These are phyloP conservation scores for Rhipidura dahli DNA, from an alignment of 2,113 vertebrate genomes.

Conservation along the genomic window DNA sequence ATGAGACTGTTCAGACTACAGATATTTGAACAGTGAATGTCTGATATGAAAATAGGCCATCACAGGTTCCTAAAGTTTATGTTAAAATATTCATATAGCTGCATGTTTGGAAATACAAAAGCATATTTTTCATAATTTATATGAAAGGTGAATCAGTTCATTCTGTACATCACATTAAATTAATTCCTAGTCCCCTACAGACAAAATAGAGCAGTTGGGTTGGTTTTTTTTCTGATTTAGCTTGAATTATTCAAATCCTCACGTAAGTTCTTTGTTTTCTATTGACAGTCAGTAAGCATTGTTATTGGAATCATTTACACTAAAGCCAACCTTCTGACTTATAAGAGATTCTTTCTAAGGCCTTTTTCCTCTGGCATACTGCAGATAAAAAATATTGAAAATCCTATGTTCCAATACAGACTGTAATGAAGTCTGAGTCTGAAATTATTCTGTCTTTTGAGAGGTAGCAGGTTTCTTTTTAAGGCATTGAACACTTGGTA, in stretches of 20 bases:
- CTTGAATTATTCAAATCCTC: not conserved
- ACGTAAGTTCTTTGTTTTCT: not conserved
- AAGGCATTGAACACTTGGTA: not conserved
- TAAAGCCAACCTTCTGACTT: not conserved
- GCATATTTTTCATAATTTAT: not conserved
- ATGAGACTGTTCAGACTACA: not conserved
- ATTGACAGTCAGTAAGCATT: not conserved
- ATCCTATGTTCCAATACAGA: not conserved
- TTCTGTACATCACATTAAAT: not conserved
- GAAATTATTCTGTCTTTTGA: not conserved
- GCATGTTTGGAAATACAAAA: not conserved
- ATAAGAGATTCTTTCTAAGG: not conserved
- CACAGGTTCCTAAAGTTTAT: not conserved
- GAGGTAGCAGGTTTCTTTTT: not conserved
- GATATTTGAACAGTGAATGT: not conserved
- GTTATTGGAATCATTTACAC: not conserved
- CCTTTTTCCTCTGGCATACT: not conserved
- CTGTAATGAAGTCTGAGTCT: not conserved
- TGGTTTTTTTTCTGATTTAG: not conserved
- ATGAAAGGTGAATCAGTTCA: not conserved
- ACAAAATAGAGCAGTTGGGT: not conserved
- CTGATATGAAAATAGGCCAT: not conserved
- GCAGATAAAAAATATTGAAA: not conserved
- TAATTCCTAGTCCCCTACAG: not conserved
- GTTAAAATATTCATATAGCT: not conserved